phyloP scores from a whole-genome alignment of 30 jellyfish, hydroid and myxozoan species.

The Turritopsis dohrnii region DNA sequence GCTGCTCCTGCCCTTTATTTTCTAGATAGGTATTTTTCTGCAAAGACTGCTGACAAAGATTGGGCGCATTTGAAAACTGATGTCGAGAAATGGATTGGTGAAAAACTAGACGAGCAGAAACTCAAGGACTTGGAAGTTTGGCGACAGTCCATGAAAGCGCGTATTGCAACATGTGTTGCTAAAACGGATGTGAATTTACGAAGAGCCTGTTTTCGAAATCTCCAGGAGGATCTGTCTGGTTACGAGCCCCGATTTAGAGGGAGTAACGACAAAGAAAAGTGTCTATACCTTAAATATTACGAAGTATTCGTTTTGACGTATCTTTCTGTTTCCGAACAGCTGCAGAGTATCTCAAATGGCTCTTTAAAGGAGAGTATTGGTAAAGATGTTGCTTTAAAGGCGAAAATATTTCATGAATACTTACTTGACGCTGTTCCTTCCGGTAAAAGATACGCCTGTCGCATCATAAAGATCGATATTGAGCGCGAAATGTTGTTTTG shows the following conservation, averaged over 20 bases:
- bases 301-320: conserved; percentile 7
- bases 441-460: conserved; percentile 12
- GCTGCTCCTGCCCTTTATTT: not conserved
- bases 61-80: conserved; percentile 16
- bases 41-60: not conserved
- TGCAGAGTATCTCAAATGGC: not conserved
- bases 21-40: not conserved
- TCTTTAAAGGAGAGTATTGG: conserved; percentile 6
- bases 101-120: not conserved
- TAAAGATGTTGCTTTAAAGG: conserved; percentile 1
- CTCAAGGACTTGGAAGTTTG: not conserved
- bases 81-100: conserved; percentile 19
- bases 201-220: not conserved
- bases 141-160: conserved; percentile 14
- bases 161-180: not conserved
- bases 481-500: not conserved
- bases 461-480: conserved; percentile 6
- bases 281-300: conserved; percentile 4
- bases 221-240: conserved; percentile 23
- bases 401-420: not conserved
- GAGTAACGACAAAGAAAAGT: not conserved
- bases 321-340: conserved; percentile 10
- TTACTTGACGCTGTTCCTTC: not conserved
- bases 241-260: conserved; percentile 22
- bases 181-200: not conserved